Percentiles rank a stretch among this genome's conserved stretches.
These are phyloP conservation scores for Megaptera novaeangliae DNA, from an alignment of 2,113 vertebrate species.

Conservation along the genomic window DNA sequence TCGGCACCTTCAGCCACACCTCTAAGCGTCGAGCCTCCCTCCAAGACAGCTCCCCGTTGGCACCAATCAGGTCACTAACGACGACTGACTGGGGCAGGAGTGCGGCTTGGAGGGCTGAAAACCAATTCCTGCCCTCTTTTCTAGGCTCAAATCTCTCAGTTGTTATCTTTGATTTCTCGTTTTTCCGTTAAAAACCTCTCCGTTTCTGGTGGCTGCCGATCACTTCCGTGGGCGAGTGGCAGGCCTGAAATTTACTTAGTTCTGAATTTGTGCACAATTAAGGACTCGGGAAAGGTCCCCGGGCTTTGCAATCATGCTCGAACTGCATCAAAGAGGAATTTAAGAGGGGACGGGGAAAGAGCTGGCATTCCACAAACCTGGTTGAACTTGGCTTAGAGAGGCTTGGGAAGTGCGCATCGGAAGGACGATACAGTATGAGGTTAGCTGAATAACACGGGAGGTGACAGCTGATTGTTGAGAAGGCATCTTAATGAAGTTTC, in stretches of 20 bases:
- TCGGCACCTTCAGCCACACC: neutral
- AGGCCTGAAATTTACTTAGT: neutral
- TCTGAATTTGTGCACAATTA: neutral
- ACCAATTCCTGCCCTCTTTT: neutral
- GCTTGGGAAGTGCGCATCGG: rapidly evolving
- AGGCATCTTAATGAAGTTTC: neutral
- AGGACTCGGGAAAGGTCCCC: neutral
- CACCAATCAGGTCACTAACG: neutral
- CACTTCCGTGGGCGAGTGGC: neutral
- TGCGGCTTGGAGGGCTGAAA: neutral
- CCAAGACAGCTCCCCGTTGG: neutral
- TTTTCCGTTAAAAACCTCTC: neutral
- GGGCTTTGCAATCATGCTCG: neutral
- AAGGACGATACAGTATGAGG: neutral
- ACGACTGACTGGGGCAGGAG: neutral
- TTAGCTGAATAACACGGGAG: neutral
- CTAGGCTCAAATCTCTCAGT: neutral
- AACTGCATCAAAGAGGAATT: neutral
- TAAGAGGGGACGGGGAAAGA: neutral
- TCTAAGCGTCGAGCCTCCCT: neutral
- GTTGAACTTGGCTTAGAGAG: neutral
- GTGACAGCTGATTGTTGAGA: neutral
- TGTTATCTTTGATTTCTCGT: neutral
- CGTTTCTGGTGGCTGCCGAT: neutral
- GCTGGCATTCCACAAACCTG: neutral